Evolutionary conservation across 2,113 vertebrate species (phyloP).

Genomic region (Mugil cephalus): DNA sequence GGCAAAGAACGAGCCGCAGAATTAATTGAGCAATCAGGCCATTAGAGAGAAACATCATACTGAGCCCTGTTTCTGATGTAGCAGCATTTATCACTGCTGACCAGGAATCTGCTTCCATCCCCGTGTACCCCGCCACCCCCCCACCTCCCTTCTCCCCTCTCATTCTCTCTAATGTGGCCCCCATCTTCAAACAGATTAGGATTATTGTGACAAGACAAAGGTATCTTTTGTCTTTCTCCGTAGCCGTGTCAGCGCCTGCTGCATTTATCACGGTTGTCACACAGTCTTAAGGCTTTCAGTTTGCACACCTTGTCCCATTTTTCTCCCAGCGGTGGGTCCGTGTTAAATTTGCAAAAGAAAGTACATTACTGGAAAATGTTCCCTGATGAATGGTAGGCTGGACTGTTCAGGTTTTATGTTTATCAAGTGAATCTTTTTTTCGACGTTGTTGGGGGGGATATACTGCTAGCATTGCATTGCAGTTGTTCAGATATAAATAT

Average conservation of each 20-base stretch:
- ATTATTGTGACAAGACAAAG: conserved; percentile 83
- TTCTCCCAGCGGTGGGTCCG: conserved; percentile 63
- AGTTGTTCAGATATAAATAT: not conserved
- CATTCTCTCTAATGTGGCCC: conserved; percentile 69
- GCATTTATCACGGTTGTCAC: conserved; percentile 73
- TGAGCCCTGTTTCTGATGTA: conserved; percentile 77
- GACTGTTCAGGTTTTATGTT: conserved; percentile 39
- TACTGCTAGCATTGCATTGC: not conserved
- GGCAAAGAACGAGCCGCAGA: conserved; percentile 78
- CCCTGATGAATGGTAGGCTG: conserved; percentile 51
- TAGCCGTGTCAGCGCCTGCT: conserved; percentile 56
- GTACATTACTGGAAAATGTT: conserved; percentile 59
- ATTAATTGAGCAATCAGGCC: conserved; percentile 94
- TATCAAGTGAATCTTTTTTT: conserved; percentile 29
- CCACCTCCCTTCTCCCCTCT: conserved; percentile 5
- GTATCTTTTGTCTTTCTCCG: conserved; percentile 74
- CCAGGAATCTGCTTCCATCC: conserved; percentile 44
- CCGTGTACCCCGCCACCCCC: not conserved
- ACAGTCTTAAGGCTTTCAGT: conserved; percentile 68
- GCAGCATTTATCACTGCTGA: conserved; percentile 87
- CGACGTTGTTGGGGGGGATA: not conserved
- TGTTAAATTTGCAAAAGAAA: conserved; percentile 70
- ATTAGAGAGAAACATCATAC: conserved; percentile 88
- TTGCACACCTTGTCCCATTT: conserved; percentile 65
- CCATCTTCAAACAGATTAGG: conserved; percentile 80